Percentiles rank a stretch among this genome's conserved stretches.
Conservation (phyloP, 2,113 vertebrate species). For the Agelaius tricolor region DNA sequence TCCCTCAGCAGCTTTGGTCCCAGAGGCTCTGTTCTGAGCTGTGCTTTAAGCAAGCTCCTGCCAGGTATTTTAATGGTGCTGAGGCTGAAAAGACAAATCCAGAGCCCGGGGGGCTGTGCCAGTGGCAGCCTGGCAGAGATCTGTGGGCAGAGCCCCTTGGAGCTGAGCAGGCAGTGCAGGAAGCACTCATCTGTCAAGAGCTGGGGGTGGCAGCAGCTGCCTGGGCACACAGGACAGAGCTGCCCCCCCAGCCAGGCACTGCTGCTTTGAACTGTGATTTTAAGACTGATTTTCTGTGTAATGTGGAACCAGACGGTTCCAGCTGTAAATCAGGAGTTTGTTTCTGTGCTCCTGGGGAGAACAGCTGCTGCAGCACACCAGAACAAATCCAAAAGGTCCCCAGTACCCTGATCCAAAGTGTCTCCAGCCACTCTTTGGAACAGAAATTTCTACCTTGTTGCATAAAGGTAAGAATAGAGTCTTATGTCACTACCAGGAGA, state of each 20-base stretch:
- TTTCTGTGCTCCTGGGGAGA: rapidly evolving
- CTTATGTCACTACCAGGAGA: rapidly evolving
- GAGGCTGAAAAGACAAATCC: not conserved
- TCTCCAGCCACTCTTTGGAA: not conserved
- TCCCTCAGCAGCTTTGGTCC: not conserved
- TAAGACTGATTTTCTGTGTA: not conserved
- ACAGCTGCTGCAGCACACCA: not conserved
- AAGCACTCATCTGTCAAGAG: rapidly evolving
- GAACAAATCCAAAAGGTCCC: not conserved
- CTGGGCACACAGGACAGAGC: not conserved
- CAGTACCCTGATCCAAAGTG: not conserved
- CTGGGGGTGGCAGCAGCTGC: not conserved
- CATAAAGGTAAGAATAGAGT: not conserved
- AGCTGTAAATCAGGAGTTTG: not conserved
- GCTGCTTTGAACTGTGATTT: not conserved
- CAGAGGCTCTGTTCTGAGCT: not conserved
- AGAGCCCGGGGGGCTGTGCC: not conserved
- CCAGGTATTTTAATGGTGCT: not conserved
- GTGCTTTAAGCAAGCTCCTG: not conserved
- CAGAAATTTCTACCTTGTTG: not conserved
- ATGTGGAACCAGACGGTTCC: not conserved
- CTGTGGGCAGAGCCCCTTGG: rapidly evolving
- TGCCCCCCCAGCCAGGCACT: not conserved
- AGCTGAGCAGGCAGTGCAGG: not conserved
- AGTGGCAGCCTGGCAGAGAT: not conserved